Evolutionary conservation across 2,113 vertebrate species (phyloP), one percentile per base, ranked within the genome.

Genomic region (Otus sunia): DNA sequence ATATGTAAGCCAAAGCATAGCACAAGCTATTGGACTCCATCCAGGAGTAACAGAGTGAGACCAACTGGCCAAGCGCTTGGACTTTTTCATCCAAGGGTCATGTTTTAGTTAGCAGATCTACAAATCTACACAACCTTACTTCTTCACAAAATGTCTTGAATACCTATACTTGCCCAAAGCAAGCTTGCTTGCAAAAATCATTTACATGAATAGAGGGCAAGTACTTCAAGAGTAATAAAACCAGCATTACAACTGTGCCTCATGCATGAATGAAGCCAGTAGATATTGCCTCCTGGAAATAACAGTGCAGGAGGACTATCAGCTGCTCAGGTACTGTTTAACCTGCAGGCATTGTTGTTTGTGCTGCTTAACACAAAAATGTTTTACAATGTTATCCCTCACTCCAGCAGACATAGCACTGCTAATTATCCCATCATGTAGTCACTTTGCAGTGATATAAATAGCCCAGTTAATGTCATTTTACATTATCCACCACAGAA

Each of bases 381-480:
- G 5, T 19, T 45, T 76, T 79, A 27, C 32, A 17, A 32, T 30
- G 74, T 62, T 95, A 89, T 83, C 3, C 0, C 59, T 95, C 80
- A 58, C 80, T 92, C 71, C 77, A 88, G 69, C 89, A 91, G 84
- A 88, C 77, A 86, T 0, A 79, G 37, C 63, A 47, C 41, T 89
- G 53, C 77, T 96, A 96, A 96, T 97, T 97, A 96, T 88, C 74
- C 89, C 87, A 80, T 90, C 87, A 67, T 88, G 85, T 89, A 88
- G 84, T 92, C 90, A 76, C 58, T 93, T 82, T 68, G 66, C 69
- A 89, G 76, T 21, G 74, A 90, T 90, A 96, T 88, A 96, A 96
- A 95, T 86, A 95, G 84, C 62, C 52, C 74, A 59, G 95, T 91
- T 83, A 83, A 58, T 96, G 91, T 91, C 67, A 59, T 91, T 96